Evolutionary conservation across 2,797 vertebrate genomes (phyloP).

Genomic region (Scyliorhinus canicula): DNA sequence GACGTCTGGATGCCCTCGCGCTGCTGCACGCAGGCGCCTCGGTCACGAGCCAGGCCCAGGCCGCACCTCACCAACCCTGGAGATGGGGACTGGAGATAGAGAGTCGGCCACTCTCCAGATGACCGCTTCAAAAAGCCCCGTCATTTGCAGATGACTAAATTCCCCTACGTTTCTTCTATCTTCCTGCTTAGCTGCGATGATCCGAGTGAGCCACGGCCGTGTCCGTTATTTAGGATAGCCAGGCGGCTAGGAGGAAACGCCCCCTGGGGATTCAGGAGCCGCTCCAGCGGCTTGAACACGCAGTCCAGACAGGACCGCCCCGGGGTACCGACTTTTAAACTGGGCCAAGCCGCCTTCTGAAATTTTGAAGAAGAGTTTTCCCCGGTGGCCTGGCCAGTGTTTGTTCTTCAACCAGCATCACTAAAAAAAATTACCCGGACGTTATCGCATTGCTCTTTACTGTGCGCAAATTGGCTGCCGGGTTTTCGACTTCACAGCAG

Average conservation of each 20-base stretch:
- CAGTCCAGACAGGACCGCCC: neutral
- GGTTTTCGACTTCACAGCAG: neutral
- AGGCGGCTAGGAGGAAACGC: neutral
- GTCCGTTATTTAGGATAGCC: neutral
- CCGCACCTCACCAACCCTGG: neutral
- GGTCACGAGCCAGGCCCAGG: neutral
- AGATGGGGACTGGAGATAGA: too few relatives aligned
- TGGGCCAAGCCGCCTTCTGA: neutral
- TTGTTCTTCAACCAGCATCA: neutral
- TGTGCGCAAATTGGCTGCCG: neutral
- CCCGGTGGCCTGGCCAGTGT: neutral
- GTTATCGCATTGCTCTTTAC: neutral
- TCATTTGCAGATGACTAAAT: neutral
- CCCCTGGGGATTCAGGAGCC: neutral
- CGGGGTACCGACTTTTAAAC: neutral
- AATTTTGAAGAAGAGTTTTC: neutral
- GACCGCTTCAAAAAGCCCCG: neutral
- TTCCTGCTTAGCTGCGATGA: neutral
- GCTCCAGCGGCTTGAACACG: neutral
- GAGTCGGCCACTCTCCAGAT: neutral
- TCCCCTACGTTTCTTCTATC: neutral
- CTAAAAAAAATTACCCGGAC: neutral
- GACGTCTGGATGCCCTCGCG: neutral
- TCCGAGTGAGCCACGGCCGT: neutral
- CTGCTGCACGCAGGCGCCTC: too few relatives aligned